A percentile compares a stretch with the other conserved stretches of the same genome.
phyloP scores from a whole-genome alignment of 2,888 invertebrate species.

The Colletes collaris region DNA sequence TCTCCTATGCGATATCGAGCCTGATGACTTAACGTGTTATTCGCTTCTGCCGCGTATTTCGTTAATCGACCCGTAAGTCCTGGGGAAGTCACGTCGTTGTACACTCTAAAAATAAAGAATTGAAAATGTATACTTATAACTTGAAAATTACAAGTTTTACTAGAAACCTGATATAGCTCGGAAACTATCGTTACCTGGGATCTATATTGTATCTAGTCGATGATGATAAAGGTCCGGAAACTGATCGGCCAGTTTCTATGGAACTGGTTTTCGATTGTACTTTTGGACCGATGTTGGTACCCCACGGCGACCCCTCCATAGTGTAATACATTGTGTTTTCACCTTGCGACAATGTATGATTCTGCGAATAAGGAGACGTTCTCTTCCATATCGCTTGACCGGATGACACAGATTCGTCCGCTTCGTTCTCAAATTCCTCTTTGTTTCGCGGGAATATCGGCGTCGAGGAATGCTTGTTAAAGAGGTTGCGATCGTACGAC shows the following conservation, averaged over 20 bases:
- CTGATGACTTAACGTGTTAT: slow-evolving; percentile 76
- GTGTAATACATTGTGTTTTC: slow-evolving; percentile 68
- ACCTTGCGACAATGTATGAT: slow-evolving; percentile 45
- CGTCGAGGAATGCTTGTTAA: slow-evolving; percentile 70
- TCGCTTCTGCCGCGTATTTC: slow-evolving; percentile 79
- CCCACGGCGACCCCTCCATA: slow-evolving; percentile 76
- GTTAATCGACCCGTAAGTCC: slow-evolving; percentile 78
- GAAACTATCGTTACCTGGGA: slow-evolving; percentile 79
- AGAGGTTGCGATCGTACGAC: slow-evolving; percentile 31
- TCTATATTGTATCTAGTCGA: slow-evolving; percentile 84
- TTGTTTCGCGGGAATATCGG: slow-evolving; percentile 64
- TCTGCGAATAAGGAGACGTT: slow-evolving; percentile 50
- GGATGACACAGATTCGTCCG: slow-evolving; percentile 40
- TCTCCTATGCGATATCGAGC: slow-evolving; percentile 79
- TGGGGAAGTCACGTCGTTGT: slow-evolving; percentile 78
- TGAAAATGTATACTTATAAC: not conserved
- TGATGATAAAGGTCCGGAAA: slow-evolving; percentile 83
- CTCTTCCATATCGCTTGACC: slow-evolving; percentile 47
- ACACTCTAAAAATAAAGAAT: slow-evolving; percentile 44
- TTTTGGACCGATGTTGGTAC: slow-evolving; percentile 75
- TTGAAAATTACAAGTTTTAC: accelerated
- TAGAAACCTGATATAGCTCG: not conserved
- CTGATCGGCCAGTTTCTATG: slow-evolving; percentile 77
- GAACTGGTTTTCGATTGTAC: slow-evolving; percentile 71
- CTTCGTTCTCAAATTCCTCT: slow-evolving; percentile 65